Percentiles rank a stretch among this genome's conserved stretches.
These are phyloP conservation scores for Pseudochirops corinnae DNA, from an alignment of 2,797 vertebrate genomes.

Conservation along the genomic window DNA sequence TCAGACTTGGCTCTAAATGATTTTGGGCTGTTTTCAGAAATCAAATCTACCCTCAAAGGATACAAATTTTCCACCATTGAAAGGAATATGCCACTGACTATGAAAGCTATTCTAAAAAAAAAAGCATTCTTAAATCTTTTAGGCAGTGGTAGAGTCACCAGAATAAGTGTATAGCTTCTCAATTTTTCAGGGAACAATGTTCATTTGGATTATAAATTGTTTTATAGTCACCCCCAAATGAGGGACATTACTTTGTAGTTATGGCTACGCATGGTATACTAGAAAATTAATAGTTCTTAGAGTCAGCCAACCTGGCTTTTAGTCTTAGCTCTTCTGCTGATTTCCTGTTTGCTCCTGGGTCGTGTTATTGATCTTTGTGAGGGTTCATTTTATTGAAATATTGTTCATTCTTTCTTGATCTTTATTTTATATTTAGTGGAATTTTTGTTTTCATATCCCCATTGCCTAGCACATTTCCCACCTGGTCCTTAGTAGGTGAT, in stretches of 20 bases:
- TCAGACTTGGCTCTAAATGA: slow-evolving; percentile 13
- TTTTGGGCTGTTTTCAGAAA: slow-evolving; percentile 17
- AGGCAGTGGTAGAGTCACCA: not conserved
- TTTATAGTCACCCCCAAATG: not conserved
- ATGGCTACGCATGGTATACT: not conserved
- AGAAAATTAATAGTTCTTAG: not conserved
- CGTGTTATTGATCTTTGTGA: not conserved
- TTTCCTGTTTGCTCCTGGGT: not conserved
- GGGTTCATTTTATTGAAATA: not conserved
- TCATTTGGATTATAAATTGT: not conserved
- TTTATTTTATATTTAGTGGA: too few relatives aligned
- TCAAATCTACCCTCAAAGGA: slow-evolving; percentile 7
- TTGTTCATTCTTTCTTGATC: not conserved
- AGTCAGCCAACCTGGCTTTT: not conserved
- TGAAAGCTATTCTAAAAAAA: not conserved
- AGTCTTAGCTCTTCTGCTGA: not conserved
- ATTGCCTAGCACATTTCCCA: not conserved
- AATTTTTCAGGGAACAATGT: not conserved
- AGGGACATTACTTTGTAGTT: not conserved
- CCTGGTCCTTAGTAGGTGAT: not conserved
- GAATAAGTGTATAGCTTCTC: not conserved
- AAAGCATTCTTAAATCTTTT: slow-evolving; percentile 19
- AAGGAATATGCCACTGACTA: slow-evolving; percentile 9
- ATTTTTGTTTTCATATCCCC: too few relatives aligned
- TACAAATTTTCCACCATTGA: not conserved